Evolutionary conservation across 2,113 vertebrate species (phyloP).

Genomic region (Centropristis striata): DNA sequence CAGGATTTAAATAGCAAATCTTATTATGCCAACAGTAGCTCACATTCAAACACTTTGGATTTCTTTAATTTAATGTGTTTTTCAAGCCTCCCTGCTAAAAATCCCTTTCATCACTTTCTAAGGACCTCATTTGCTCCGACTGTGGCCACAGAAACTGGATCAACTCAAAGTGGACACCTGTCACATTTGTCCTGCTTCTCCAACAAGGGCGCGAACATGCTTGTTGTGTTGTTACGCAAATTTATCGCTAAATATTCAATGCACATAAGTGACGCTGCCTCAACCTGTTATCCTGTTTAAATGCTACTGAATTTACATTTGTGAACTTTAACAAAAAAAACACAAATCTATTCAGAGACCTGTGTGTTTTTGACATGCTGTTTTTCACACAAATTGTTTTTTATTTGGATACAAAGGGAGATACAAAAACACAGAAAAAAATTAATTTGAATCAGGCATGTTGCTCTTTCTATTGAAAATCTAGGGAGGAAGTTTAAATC

Average conservation of each 20-base stretch:
- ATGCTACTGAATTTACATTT: background rate
- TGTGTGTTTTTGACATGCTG: background rate
- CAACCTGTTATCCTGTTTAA: background rate
- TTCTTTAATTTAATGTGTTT: background rate
- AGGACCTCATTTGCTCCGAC: background rate
- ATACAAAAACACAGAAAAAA: background rate
- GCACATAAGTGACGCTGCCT: background rate
- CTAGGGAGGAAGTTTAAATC: background rate
- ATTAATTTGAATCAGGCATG: background rate
- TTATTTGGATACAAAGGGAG: background rate
- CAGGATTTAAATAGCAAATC: conserved; percentile 18
- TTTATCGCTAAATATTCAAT: conserved; percentile 1
- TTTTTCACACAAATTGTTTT: background rate
- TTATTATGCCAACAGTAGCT: background rate
- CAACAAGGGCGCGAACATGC: background rate
- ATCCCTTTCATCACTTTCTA: background rate
- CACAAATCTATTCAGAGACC: background rate
- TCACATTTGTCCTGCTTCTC: background rate
- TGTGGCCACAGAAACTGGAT: background rate
- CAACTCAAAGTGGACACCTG: background rate
- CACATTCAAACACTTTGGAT: background rate
- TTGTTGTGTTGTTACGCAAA: conserved; percentile 32
- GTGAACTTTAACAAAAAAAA: background rate
- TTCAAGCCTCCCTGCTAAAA: background rate
- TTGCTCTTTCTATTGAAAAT: background rate